Evolutionary conservation across 2,797 vertebrate species (phyloP).

Genomic region (Etheostoma perlongum): DNA sequence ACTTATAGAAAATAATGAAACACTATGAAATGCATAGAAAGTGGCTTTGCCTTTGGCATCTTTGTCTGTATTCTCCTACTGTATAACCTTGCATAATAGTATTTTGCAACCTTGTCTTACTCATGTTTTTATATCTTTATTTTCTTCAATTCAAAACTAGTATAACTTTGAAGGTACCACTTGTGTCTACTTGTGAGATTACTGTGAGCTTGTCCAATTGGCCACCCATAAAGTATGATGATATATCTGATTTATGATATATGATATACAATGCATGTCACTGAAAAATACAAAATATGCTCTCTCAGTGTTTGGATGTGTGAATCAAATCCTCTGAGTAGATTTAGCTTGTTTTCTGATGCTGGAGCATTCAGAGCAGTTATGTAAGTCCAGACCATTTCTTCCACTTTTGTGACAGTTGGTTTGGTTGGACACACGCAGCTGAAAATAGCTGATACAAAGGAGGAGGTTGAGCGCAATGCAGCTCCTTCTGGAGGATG

Average conservation of each 20-base stretch:
- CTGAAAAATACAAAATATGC: slow-evolving; percentile 19
- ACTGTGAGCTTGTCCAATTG: slow-evolving; percentile 18
- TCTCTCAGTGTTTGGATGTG: slow-evolving; percentile 7
- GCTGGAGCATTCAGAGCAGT: slow-evolving; percentile 33
- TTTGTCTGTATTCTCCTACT: slow-evolving; percentile 1
- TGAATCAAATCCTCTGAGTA: slow-evolving; percentile 34
- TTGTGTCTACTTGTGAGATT: slow-evolving; percentile 23
- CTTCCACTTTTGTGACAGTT: slow-evolving; percentile 56
- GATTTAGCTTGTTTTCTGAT: slow-evolving; percentile 32
- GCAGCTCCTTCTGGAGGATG: slow-evolving; percentile 50
- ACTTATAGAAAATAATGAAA: not conserved
- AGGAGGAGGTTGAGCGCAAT: slow-evolving; percentile 38
- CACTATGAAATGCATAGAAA: not conserved
- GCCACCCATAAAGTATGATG: slow-evolving; percentile 20
- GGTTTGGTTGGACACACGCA: slow-evolving; percentile 47
- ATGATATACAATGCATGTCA: not conserved
- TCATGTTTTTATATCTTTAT: slow-evolving; percentile 2
- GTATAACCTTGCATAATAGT: slow-evolving; percentile 2
- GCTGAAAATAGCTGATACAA: slow-evolving; percentile 60
- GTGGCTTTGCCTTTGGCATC: not conserved
- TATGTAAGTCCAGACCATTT: slow-evolving; percentile 40
- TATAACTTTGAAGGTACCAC: slow-evolving; percentile 12
- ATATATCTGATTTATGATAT: not conserved
- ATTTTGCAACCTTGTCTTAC: not conserved
- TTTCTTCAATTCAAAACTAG: slow-evolving; percentile 2